Conservation (phyloP, 1,140 invertebrate species). For the Pachypeltis micranthus region DNA sequence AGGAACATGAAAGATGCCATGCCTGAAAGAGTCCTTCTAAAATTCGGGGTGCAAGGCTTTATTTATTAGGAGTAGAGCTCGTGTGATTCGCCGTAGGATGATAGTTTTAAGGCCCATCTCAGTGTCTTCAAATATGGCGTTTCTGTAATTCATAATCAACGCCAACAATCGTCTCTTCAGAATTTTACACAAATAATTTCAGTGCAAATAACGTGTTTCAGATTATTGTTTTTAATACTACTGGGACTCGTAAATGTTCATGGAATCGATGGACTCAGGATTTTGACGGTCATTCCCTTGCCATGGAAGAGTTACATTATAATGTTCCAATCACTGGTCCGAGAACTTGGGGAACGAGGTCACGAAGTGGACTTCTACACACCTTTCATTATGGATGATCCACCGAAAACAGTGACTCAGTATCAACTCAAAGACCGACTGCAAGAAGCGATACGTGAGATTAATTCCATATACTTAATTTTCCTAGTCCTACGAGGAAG, state of each 20-base stretch:
- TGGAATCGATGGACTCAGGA: neutral
- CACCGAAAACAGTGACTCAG: neutral
- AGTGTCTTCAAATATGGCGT: neutral
- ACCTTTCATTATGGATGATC: neutral
- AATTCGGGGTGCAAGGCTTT: no score
- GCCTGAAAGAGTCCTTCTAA: no score
- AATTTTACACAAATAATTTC: no score
- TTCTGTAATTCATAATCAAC: neutral
- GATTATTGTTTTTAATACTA: neutral
- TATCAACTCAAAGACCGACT: neutral
- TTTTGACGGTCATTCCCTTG: neutral
- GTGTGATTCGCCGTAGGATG: no score
- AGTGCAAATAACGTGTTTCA: no score
- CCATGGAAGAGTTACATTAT: neutral
- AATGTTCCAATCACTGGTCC: neutral
- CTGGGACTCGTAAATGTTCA: neutral
- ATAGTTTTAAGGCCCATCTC: no score
- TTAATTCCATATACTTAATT: neutral
- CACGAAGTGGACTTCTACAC: neutral
- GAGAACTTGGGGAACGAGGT: neutral
- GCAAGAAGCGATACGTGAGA: neutral
- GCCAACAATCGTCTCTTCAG: neutral
- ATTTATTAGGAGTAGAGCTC: no score
- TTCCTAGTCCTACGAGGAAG: neutral
- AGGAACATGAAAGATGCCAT: no score